These are phyloP conservation scores for Berghia stephanieae DNA, from an alignment of 1,140 invertebrate species.

Conservation along the genomic window DNA sequence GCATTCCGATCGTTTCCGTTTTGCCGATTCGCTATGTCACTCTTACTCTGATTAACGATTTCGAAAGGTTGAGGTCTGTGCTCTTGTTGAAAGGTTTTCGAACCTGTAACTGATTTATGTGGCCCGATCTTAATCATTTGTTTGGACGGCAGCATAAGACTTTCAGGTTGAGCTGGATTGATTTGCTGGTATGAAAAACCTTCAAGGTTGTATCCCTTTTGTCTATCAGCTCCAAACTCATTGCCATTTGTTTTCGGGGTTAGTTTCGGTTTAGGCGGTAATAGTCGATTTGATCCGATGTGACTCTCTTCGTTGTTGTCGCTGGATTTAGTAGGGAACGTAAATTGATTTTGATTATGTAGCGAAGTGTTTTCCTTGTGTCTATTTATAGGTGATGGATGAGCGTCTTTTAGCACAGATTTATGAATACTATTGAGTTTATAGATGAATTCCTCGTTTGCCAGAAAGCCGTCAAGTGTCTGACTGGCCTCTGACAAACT, in stretches of 20 bases:
- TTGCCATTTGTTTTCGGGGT: background rate
- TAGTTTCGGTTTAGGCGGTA: background rate
- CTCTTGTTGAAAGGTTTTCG: no score
- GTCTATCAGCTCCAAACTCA: background rate
- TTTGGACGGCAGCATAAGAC: background rate
- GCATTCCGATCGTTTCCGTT: background rate
- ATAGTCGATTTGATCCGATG: background rate
- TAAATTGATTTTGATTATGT: background rate
- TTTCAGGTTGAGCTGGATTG: background rate
- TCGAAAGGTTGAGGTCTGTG: no score
- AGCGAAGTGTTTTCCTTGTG: no score
- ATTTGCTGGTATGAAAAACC: background rate
- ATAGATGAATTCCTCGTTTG: background rate
- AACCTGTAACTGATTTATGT: background rate
- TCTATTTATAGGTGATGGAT: no score
- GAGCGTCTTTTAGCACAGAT: no score
- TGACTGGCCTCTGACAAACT: conserved; percentile 43
- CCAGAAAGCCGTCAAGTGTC: conserved; percentile 1
- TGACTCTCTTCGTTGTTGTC: background rate
- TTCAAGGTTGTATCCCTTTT: background rate
- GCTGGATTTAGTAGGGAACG: no score
- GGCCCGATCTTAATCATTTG: background rate
- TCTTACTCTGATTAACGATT: no score
- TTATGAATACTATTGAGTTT: background rate
- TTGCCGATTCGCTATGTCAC: no score